Conservation (phyloP, 2,797 vertebrate species). For the Peromyscus attwateri region DNA sequence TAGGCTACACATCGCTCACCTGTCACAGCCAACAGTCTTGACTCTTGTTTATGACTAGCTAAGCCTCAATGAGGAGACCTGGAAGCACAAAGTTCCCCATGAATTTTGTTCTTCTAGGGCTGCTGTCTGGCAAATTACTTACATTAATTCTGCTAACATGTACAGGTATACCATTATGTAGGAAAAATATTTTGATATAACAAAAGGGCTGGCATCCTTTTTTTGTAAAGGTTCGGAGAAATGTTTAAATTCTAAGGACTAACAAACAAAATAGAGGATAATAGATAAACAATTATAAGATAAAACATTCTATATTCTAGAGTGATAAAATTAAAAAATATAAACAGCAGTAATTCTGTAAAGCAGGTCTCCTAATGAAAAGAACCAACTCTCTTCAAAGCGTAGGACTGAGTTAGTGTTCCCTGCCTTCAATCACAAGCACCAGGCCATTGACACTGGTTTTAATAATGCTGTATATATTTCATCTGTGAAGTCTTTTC, state of each 20-base stretch:
- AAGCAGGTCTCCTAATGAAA: background rate
- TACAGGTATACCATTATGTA: background rate
- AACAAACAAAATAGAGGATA: conserved; percentile 34
- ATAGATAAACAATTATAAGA: background rate
- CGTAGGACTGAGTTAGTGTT: background rate
- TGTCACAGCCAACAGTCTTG: background rate
- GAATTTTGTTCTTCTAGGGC: background rate
- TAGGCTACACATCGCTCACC: background rate
- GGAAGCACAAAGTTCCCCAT: background rate
- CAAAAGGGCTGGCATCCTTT: background rate
- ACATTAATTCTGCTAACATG: background rate
- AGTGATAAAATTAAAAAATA: conserved; percentile 55
- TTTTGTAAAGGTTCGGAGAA: background rate
- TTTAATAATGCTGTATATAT: background rate
- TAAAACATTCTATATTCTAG: conserved; percentile 12
- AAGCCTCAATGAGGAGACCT: background rate
- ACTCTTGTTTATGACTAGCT: background rate
- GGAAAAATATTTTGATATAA: background rate
- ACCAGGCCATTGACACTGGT: too few relatives aligned
- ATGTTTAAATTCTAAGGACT: conserved; percentile 37
- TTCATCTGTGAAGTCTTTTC: conserved; percentile 46
- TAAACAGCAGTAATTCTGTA: background rate
- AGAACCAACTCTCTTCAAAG: background rate
- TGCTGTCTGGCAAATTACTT: background rate
- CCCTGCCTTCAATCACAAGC: background rate